phyloP scores from a whole-genome alignment of 2,888 invertebrate genomes.

The Drosophila lutescens region DNA sequence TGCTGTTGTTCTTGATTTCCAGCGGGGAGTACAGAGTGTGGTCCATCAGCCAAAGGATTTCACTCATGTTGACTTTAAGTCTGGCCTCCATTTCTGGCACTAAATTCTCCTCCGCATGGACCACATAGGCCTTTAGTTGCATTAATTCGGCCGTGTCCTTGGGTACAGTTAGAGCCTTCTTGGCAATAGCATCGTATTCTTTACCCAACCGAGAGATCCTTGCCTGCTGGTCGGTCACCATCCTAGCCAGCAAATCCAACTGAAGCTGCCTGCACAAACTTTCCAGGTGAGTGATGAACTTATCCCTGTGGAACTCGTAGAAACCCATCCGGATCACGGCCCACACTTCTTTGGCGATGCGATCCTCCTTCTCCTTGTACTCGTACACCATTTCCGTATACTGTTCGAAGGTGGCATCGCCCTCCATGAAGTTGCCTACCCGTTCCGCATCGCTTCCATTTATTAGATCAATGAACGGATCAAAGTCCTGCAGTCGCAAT shows the following conservation, averaged over 20 bases:
- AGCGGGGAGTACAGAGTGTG: constrained; percentile 91
- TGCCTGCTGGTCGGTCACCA: constrained; percentile 92
- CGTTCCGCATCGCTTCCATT: constrained; percentile 87
- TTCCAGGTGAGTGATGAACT: constrained; percentile 90
- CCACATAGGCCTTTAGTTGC: constrained; percentile 91
- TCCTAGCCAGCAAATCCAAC: constrained; percentile 88
- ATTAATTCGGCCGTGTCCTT: constrained; percentile 93
- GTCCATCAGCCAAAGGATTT: constrained; percentile 93
- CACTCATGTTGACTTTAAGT: constrained; percentile 87
- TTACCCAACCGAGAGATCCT: constrained; percentile 92
- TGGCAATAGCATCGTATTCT: constrained; percentile 92
- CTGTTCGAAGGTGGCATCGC: constrained; percentile 88
- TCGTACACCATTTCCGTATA: constrained; percentile 87
- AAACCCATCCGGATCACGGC: constrained; percentile 90
- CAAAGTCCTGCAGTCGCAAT: constrained; percentile 90
- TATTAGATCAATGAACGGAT: constrained; percentile 90
- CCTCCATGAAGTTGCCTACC: constrained; percentile 88
- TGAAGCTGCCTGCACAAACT: constrained; percentile 88
- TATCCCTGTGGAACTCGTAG: constrained; percentile 93
- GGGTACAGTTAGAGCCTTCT: constrained; percentile 91
- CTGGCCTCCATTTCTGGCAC: constrained; percentile 91
- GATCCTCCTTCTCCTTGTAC: constrained; percentile 87
- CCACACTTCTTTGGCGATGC: constrained; percentile 86
- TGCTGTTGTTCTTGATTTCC: constrained; percentile 95
- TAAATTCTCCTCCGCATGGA: constrained; percentile 89